These are phyloP conservation scores for Tetragonisca angustula DNA, from an alignment of 2,888 invertebrate species.

Conservation along the genomic window DNA sequence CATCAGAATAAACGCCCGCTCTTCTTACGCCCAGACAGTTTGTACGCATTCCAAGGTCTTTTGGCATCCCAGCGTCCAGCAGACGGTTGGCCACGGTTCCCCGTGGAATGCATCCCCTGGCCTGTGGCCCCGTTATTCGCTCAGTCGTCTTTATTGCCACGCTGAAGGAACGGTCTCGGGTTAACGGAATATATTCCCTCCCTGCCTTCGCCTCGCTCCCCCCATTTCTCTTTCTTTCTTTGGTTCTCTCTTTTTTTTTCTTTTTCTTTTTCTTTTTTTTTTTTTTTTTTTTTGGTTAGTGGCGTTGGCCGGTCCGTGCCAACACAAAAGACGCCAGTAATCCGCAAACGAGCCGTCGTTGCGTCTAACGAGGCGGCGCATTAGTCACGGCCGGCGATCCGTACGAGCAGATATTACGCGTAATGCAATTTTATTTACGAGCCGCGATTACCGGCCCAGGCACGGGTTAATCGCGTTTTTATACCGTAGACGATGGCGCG, in stretches of 20 bases:
- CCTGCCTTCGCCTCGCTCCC: neutral
- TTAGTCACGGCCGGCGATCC: constrained; percentile 63
- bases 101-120: too few relatives aligned
- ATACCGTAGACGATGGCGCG: neutral
- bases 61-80: neutral
- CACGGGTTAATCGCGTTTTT: constrained; percentile 49
- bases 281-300: neutral
- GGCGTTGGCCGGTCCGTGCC: constrained; percentile 27
- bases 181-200: constrained; percentile 62
- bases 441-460: constrained; percentile 29
- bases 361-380: constrained; percentile 67
- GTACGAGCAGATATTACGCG: constrained; percentile 65
- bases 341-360: constrained; percentile 65
- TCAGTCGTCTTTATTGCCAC: constrained; percentile 55
- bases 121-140: constrained; percentile 17
- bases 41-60: constrained; percentile 11
- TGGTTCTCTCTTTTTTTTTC: neutral
- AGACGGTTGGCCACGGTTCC: constrained; percentile 8
- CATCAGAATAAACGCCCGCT: neutral
- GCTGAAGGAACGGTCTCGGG: constrained; percentile 58
- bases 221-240: too few relatives aligned
- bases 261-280: fast-evolving
- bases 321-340: constrained; percentile 62
- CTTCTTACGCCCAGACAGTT: constrained; percentile 16
- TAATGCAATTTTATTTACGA: constrained; percentile 61